Evolutionary conservation across 1,140 invertebrate genomes (phyloP), one percentile per base, ranked within the genome.

Genomic region (Drosophila bipectinata): DNA sequence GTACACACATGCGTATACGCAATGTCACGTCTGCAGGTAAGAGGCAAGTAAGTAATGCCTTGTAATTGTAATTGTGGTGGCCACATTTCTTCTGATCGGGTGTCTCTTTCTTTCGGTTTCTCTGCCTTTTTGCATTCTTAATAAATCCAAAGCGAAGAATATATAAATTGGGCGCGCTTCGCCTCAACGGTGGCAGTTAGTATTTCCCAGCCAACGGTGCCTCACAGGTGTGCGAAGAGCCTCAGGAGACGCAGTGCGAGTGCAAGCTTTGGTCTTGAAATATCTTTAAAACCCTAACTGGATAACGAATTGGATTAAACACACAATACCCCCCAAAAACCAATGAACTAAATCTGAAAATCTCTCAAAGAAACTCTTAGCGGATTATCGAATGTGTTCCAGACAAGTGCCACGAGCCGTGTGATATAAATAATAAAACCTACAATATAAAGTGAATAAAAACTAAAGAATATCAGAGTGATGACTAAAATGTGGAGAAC

Each of bases 81-180:
- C 30, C 52, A 44, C 44, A 55, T 61, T 64, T 69, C 47, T 67
- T 41, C 10, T 57, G 58, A 45, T 44, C 49, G 3, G 52, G 56
- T 55, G 68, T 61, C 44, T 59, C 55, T 69, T 66, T 32, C 24
- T 72, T 53, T 72, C 75, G 57, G 62, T 85, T 85, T 85, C 82
- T 85, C 83, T 85, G 63, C 78, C 82, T 89, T 90, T 69, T 91
- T 91, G 90, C 89, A 91, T 91, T 91, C 90, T 91, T 91, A 91
- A 91, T 91, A 91, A 91, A 91, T 91, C 89, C 87, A 78, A 37
- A 87, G 84, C 74, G 90, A 90, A 90, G 90, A 91, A 91, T 91
- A 91, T 91, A 91, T 91, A 91, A 91, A 91, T 91, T 90, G 90
- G 90, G 82, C 81, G 76, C 73, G 52, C 79, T 60, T 55, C 52